Evolutionary conservation across 2,113 vertebrate genomes (phyloP), one percentile per base, ranked within the genome.

Genomic region (Zingel zingel): DNA sequence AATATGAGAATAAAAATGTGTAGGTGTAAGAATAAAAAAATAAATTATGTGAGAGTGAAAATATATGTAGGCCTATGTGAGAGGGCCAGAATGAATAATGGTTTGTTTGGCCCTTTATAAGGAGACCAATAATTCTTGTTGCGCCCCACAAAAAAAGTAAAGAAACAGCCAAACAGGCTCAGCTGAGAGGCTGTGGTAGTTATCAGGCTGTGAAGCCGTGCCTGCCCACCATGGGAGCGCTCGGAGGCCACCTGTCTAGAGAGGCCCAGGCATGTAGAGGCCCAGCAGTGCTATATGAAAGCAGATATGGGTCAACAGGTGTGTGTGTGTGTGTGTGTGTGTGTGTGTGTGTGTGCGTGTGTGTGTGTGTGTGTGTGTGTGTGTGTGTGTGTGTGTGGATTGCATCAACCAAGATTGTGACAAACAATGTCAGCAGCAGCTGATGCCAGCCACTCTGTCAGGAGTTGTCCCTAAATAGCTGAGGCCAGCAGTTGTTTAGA

Each of bases 231-330:
- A 1, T 45, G 47, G 86, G 74, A 84, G 62, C 61, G 69, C 74
- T 23, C 73, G 66, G 79, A 69, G 77, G 82, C 93, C 94, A 95
- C 94, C 95, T 95, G 94, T 95, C 94, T 51, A 61, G 65, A 51
- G 82, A 53, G 90, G 77, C 80, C 87, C 87, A 57, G 75, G 76
- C 85, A 45, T 78, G 78, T 57, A 59, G 80, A 76, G 84, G 77
- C 86, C 89, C 89, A 84, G 82, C 90, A 85, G 83, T 80, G 69
- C 71, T 89, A 86, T 89, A 89, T 94, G 94, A 94, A 95, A 95
- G 92, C 92, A 94, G 94, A 95, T 95, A 94, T 88, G 90, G 73
- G 84, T 86, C 88, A 92, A 95, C 95, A 96, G 95, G 94, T 95
- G 92, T 91, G 84, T 72, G 76, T 78, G 69, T 12, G 4, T 68